These are phyloP conservation scores for Phania funesta DNA, from an alignment of 2,888 invertebrate species.

Conservation along the genomic window DNA sequence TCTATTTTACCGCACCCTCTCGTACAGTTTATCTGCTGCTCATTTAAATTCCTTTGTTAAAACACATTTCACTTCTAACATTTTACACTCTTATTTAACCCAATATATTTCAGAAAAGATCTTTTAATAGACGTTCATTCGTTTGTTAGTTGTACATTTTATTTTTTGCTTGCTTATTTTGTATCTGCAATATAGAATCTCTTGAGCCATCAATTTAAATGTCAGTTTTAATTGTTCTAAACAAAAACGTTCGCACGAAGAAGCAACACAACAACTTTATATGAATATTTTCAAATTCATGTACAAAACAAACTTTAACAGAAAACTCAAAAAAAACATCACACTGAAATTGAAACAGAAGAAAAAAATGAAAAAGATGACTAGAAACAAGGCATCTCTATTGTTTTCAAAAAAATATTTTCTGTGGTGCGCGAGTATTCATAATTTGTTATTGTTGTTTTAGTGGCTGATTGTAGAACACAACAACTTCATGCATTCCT, in stretches of 20 bases:
- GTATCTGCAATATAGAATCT: slow-evolving; percentile 72
- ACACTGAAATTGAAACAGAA: slow-evolving; percentile 30
- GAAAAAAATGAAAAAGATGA: slow-evolving; percentile 9
- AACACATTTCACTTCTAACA: neutral
- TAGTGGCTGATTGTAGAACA: slow-evolving; percentile 44
- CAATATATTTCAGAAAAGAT: slow-evolving; percentile 26
- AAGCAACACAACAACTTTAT: slow-evolving; percentile 15
- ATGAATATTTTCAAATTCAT: slow-evolving; percentile 51
- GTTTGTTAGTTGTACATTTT: neutral
- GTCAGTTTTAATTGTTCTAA: slow-evolving; percentile 78
- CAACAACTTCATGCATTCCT: slow-evolving; percentile 48
- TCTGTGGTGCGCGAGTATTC: slow-evolving; percentile 37
- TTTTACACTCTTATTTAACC: slow-evolving; percentile 43
- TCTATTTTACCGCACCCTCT: slow-evolving; percentile 22
- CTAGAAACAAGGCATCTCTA: slow-evolving; percentile 63
- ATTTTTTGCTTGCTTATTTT: slow-evolving; percentile 18
- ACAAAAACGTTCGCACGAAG: slow-evolving; percentile 59
- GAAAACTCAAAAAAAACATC: slow-evolving; percentile 15
- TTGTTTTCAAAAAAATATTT: slow-evolving; percentile 54
- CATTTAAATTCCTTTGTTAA: slow-evolving; percentile 27
- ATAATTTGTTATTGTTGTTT: slow-evolving; percentile 35
- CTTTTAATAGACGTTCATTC: slow-evolving; percentile 48
- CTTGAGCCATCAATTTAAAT: slow-evolving; percentile 79
- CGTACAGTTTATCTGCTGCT: slow-evolving; percentile 4
- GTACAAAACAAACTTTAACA: slow-evolving; percentile 34